Evolutionary conservation across 2,888 invertebrate species (phyloP), one percentile per base, ranked within the genome.

Genomic region (Poecilobothrus nobilitatus): DNA sequence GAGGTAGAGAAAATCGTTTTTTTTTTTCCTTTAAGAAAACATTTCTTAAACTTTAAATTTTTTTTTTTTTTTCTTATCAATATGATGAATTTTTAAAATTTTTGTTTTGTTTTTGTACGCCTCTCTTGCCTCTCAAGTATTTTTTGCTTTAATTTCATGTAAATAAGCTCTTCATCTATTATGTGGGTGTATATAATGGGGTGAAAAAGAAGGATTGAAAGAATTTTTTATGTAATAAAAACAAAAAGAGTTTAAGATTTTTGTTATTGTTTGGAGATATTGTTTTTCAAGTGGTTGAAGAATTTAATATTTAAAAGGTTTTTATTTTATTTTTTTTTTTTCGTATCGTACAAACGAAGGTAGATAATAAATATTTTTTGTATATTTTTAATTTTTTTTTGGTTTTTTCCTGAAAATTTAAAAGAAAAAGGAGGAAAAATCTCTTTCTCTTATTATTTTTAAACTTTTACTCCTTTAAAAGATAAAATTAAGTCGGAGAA

Each of bases 221-320:
- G 2, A 41, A 53, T 53, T 18, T 53, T 18, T n/a, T 37, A 37
- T 37, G 9, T 10, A 53, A 15, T 12, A 53, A 12, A 53, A 53
- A 53, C 1, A 6, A 18, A 53, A 53, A 53, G 53, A 53, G 53
- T 53, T 53, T 9, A 15, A 53, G 53, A 53, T 53, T 53, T 53
- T 53, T 53, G 2, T 53, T 53, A 18, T 37, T 37, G 12, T 37
- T 15, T 18, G 15, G n/a, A 53, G 53, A 18, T 53, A 53, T 53
- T 53, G n/a, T 53, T 53, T 53, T 53, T 53, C 53, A 53, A 53
- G 53, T 53, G 53, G 53, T 53, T 53, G 53, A 53, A 53, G 53
- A 53, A 53, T 53, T 53, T 53, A 53, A 53, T 53, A 53, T 53
- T 53, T 53, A 53, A 53, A 53, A 53, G 53, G 53, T 53, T 53